Evolutionary conservation across 2,888 invertebrate species (phyloP), one percentile per base, ranked within the genome.

Genomic region (Drosophila emarginata): DNA sequence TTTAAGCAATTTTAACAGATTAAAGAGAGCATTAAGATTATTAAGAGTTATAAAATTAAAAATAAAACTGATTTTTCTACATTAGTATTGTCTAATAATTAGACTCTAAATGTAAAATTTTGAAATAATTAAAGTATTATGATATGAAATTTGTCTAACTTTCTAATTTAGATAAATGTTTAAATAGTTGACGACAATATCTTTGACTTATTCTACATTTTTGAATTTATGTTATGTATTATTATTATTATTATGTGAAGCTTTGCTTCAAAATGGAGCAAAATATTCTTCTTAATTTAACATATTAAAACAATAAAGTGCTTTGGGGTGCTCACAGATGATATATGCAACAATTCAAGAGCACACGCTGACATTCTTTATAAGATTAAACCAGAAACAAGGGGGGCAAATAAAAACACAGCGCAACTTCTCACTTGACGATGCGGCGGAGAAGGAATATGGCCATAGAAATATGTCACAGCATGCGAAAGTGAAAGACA

Each of bases 401-500:
- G 39, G 12, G 11, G 2, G 36, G 36, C 32, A 59, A 65, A 26
- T 64, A 39, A 50, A 39, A 53, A 15, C 3, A 36, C 61, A 54
- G 74, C 66, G 57, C 65, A 82, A 64, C 74, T 71, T 63, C 45
- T 51, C 61, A 62, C 63, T 57, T 39, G 23, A 57, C 65, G 56
- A 36, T 40, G 52, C 18, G 40, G 37, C 23, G 40, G 58, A 15
- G 54, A 11, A 36, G 51, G 39, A 15, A 64, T 39, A 40, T 56
- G 65, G 64, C 73, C 61, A 74, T 72, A 83, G 86, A 85, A 87
- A 87, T 83, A 83, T 86, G 88, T 83, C 83, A 87, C 88, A 83
- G 83, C 83, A 76, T 86, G 84, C 83, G 76, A 87, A 82, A 85
- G 86, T 86, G 86, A 87, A 78, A 86, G 84, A 83, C 83, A 86